Conservation (phyloP, 2,113 vertebrate genomes). For the Hipposideros armiger region DNA sequence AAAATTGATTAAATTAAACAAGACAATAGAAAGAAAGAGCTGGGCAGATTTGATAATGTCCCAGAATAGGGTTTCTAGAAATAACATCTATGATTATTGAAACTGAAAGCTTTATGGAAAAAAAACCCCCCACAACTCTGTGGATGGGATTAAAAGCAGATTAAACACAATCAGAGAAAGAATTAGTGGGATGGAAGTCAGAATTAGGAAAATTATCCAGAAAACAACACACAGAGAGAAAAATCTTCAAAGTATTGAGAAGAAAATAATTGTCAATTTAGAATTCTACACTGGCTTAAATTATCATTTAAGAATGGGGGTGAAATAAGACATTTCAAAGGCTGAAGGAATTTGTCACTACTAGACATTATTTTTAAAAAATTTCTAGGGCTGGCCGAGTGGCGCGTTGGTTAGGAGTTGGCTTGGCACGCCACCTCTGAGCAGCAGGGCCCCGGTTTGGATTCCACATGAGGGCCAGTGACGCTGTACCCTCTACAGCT, state of each 20-base stretch:
- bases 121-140: background rate
- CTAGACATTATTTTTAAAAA: too few species aligned
- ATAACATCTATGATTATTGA: background rate
- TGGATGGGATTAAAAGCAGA: background rate
- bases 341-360: background rate
- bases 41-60: background rate
- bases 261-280: background rate
- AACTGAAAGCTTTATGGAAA: background rate
- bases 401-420: too few species aligned
- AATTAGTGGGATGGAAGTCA: background rate
- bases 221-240: background rate
- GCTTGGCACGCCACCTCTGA: too few species aligned
- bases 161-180: background rate
- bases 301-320: background rate
- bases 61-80: background rate
- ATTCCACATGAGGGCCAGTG: too few species aligned
- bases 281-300: background rate
- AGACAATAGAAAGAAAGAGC: background rate
- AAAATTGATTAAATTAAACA: background rate
- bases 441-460: too few species aligned
- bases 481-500: too few species aligned
- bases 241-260: background rate
- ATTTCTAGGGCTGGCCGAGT: too few species aligned
- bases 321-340: constrained; percentile 33
- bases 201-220: background rate